Conservation (phyloP, 2,797 vertebrate genomes). For the Hirundo rustica region DNA sequence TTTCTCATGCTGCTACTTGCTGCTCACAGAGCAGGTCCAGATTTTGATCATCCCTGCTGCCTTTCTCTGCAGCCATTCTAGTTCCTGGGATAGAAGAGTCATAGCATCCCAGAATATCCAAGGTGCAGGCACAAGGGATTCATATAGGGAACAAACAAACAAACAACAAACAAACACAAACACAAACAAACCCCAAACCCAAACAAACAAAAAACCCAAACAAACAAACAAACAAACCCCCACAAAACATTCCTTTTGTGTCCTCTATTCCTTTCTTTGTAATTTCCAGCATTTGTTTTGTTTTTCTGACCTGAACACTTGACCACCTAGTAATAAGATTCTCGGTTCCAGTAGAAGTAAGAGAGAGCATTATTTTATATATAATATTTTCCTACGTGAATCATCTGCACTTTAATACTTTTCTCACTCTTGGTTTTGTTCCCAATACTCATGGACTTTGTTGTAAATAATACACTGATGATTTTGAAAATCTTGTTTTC, state of each 20-base stretch:
- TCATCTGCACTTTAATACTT: background rate
- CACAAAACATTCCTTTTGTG: background rate
- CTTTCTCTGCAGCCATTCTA: background rate
- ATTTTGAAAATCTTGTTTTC: constrained; percentile 28
- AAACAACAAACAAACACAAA: too few relatives aligned
- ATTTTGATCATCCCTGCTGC: background rate
- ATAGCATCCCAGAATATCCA: background rate
- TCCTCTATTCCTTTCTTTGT: background rate
- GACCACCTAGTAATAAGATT: background rate
- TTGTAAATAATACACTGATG: background rate
- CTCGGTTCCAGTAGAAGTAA: background rate
- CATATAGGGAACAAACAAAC: background rate
- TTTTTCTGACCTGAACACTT: background rate
- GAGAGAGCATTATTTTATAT: background rate
- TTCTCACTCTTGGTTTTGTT: background rate
- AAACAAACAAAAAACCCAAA: too few relatives aligned
- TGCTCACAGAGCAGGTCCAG: background rate
- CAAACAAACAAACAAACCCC: too few relatives aligned
- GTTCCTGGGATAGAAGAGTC: background rate
- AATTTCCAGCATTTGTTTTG: background rate
- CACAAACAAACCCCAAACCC: too few relatives aligned
- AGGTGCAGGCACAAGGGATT: background rate
- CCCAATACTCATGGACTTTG: background rate
- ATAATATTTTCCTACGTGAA: background rate
- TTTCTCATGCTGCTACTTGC: background rate